Evolutionary conservation across 2,888 invertebrate genomes (phyloP), one percentile per base, ranked within the genome.

Genomic region (Drosophila paucipuncta): DNA sequence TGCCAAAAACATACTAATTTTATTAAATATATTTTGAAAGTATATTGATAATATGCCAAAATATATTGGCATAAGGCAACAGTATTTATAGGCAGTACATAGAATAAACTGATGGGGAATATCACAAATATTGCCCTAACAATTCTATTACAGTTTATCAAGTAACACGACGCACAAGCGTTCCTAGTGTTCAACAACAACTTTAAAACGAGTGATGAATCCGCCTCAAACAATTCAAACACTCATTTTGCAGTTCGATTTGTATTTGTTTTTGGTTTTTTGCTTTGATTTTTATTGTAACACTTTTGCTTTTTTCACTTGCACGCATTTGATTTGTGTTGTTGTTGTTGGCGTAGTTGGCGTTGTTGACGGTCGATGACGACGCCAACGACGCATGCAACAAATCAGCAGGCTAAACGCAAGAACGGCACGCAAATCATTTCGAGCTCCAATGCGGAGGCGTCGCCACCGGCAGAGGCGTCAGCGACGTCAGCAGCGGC

Each of bases 311-410:
- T 85, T 87, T 87, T 82, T 76, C 75, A 79, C 72, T 73, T 78
- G 86, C 80, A 85, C 90, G 80, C 82, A 59, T 63, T 63, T 74
- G 58, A 47, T 66, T 73, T 71, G 41, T 58, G 55, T 16, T 54
- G 43, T 61, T 72, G 65, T 52, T 69, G 61, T 59, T 72, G 73
- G 54, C 65, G 62, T 69, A 68, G 76, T 81, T 82, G 83, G 54
- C 67, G 62, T 69, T 71, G 76, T 81, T 82, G 83, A 76, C 68
- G 81, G 68, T 64, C 84, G 73, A 65, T 87, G 83, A 75, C 83
- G 71, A 70, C 63, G 83, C 67, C 66, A 73, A 78, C 77, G 83
- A 90, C 91, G 91, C 86, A 90, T 90, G 90, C 91, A 90, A 89
- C 91, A 89, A 88, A 85, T 82, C 84, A 82, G 73, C 75, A 85